A percentile compares a stretch with the other conserved stretches of the same genome.
Conservation (phyloP, 2,797 vertebrate species). For the Emys orbicularis region DNA sequence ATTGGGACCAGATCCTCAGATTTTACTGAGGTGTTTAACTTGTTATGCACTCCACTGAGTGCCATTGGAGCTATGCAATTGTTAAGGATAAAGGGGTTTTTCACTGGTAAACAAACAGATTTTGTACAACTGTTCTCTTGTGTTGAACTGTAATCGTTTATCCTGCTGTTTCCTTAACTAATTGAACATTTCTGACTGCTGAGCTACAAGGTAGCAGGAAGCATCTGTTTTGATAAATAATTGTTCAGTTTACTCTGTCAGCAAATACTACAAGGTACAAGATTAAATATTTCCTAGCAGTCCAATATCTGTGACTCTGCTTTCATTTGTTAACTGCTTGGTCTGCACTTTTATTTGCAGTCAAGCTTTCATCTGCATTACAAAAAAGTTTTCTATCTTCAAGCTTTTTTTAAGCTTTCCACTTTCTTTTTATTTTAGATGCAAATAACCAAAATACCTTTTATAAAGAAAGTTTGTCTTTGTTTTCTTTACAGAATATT, state of each 20-base stretch:
- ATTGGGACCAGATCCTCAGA: fast-evolving
- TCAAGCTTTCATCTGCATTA: neutral
- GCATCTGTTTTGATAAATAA: fast-evolving
- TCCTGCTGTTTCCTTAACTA: neutral
- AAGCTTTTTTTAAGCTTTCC: conserved; percentile 12
- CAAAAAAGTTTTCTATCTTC: conserved; percentile 24
- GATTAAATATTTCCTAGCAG: neutral
- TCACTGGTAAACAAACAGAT: fast-evolving
- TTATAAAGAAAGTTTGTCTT: conserved; percentile 3
- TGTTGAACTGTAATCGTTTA: neutral
- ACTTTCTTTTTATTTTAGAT: neutral
- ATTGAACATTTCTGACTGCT: fast-evolving
- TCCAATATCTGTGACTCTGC: neutral
- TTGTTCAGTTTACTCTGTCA: fast-evolving
- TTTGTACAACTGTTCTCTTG: neutral
- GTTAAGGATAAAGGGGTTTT: fast-evolving
- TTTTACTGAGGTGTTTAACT: fast-evolving
- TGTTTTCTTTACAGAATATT: conserved; percentile 91
- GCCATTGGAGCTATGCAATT: fast-evolving
- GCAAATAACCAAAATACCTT: neutral
- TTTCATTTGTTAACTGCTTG: conserved; percentile 9
- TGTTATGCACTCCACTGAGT: fast-evolving
- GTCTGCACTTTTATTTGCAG: conserved; percentile 46
- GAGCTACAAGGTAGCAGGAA: fast-evolving
- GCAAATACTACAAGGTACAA: fast-evolving